These are phyloP conservation scores for Acropternis orthonyx DNA, from an alignment of 2,797 vertebrate genomes.

Conservation along the genomic window DNA sequence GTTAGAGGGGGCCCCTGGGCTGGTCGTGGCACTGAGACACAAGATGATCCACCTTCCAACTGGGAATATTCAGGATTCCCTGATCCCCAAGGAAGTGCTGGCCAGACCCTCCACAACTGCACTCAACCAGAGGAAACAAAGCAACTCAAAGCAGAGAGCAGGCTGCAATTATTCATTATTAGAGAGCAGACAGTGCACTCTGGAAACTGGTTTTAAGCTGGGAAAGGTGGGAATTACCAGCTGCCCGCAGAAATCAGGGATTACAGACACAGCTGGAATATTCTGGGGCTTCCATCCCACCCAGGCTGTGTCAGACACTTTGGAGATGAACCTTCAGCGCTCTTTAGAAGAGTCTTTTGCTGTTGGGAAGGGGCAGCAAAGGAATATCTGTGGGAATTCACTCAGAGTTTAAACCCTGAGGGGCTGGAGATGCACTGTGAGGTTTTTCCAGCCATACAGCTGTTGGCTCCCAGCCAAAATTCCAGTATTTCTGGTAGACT, in stretches of 20 bases:
- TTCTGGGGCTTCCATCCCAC: neutral
- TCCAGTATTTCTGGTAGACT: neutral
- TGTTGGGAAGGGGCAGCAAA: neutral
- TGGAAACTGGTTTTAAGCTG: neutral
- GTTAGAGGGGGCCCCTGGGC: neutral
- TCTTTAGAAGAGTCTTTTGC: rapidly evolving
- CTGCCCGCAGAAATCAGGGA: neutral
- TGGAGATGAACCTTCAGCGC: neutral
- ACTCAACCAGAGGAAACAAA: neutral
- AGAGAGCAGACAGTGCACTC: neutral
- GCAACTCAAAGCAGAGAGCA: neutral
- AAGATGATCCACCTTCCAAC: neutral
- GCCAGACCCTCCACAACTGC: neutral
- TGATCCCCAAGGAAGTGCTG: neutral
- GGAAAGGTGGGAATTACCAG: neutral
- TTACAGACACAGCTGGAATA: rapidly evolving
- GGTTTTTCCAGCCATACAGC: neutral
- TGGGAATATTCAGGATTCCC: neutral
- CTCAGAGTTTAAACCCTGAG: neutral
- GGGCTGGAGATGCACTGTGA: neutral
- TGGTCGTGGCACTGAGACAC: neutral
- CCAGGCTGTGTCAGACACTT: neutral
- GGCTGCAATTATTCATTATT: neutral
- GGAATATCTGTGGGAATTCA: neutral
- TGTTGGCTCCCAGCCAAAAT: neutral